These are phyloP conservation scores for Strix uralensis DNA, from an alignment of 2,113 vertebrate species.

Conservation along the genomic window DNA sequence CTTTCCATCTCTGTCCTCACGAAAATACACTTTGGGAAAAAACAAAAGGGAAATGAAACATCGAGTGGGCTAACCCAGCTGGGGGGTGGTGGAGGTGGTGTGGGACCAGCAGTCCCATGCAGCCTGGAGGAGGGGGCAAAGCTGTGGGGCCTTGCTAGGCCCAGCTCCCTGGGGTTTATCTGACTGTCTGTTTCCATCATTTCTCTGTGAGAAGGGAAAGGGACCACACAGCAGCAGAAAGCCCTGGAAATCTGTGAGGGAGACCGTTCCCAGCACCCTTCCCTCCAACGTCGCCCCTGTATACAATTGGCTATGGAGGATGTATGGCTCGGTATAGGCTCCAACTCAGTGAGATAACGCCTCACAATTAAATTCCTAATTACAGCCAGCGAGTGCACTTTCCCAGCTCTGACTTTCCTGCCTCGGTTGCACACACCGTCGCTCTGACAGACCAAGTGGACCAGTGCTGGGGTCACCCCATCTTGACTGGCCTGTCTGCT, in stretches of 20 bases:
- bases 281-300: neutral
- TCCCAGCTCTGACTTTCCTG: neutral
- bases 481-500: neutral
- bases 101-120: neutral
- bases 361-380: neutral
- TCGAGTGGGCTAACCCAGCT: neutral
- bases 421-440: fast-evolving
- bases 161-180: neutral
- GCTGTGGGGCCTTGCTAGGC: neutral
- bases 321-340: neutral
- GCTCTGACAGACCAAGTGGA: neutral
- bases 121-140: neutral
- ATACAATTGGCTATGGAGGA: neutral
- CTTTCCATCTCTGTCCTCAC: neutral
- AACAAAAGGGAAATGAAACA: neutral
- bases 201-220: constrained; percentile 25
- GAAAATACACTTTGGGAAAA: neutral
- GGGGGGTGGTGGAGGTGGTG: neutral
- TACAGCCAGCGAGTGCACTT: neutral
- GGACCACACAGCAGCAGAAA: constrained; percentile 57
- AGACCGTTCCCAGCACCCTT: constrained; percentile 9
- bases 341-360: neutral
- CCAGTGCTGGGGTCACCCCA: neutral
- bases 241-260: constrained; percentile 4
- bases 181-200: neutral